Base-by-base conservation (phyloP, 2,888 invertebrate species). In the Bruchidius siliquastri region DNA sequence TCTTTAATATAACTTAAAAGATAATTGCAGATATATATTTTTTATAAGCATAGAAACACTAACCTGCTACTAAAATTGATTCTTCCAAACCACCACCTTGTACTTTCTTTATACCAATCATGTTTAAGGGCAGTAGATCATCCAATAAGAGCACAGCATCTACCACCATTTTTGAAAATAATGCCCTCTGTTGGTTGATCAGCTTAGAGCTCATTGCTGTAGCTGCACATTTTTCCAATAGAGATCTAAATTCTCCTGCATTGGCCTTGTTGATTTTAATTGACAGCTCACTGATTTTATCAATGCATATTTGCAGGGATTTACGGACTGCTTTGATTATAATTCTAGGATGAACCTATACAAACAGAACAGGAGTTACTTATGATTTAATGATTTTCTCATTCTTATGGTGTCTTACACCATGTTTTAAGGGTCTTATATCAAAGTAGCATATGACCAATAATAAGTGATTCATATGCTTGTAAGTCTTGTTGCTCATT, bases 171-270 rank as follows among this genome's bases (percentile, higher is more conserved):
- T 93, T 93, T 32, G 98, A 93, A 88, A 99, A 99, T 88, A 97
- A 97, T 69, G 93, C 94, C 85, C 96, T 96, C 86, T 99, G 98
- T 80, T 94, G 95, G 84, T 98, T 95, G 82, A 99, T 97, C 77
- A 99, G 89, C 87, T 99, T 99, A 0, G 98, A 98, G 76, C 96
- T 97, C 90, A 99, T 92, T 0, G 99, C 97, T 0, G 99, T 99
- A 0, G 94, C 91, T 0, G 99, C 99, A 86, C 99, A 99, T 85
- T 97, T 94, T 82, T 92, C 91, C 0, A 96, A 88, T 21, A 95
- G 83, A 78, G 87, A 89, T 86, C 92, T 87, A 81, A 91, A 91
- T 79, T 93, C 91, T 69, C 87, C 88, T 0, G 88, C 87, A 21
- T 90, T 89, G 8, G 88, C 87, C 81, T 91, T 92, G 73, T 94